phyloP scores from a whole-genome alignment of 2,888 invertebrate species.

The Scotopteryx bipunctaria region DNA sequence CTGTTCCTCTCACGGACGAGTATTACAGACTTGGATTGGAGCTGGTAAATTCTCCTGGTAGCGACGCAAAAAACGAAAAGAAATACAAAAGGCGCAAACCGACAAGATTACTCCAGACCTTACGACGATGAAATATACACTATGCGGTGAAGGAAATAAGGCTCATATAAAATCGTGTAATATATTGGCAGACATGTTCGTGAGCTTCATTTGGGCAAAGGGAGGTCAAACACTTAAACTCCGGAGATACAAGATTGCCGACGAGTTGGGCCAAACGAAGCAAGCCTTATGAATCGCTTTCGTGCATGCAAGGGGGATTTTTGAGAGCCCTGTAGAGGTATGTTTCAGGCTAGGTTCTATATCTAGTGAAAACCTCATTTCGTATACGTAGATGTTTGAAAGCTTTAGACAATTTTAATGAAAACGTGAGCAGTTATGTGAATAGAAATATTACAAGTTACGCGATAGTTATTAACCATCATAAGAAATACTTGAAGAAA shows the following conservation, averaged over 20 bases:
- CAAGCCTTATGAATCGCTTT: conserved; percentile 73
- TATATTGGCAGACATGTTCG: conserved; percentile 61
- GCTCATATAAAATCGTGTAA: conserved; percentile 46
- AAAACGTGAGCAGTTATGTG: background rate
- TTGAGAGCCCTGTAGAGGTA: conserved; percentile 49
- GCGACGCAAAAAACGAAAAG: conserved; percentile 68
- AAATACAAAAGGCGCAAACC: conserved; percentile 70
- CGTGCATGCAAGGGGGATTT: conserved; percentile 64
- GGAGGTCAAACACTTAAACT: conserved; percentile 78
- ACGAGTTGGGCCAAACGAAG: conserved; percentile 75
- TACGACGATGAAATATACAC: conserved; percentile 47
- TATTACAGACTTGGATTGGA: conserved; percentile 66
- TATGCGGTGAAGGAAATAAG: conserved; percentile 48
- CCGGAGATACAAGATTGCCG: conserved; percentile 77
- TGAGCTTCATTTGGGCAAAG: conserved; percentile 76
- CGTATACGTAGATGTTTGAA: conserved; percentile 21
- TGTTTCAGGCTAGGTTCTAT: conserved; percentile 46
- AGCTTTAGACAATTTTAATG: conserved; percentile 15
- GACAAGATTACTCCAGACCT: conserved; percentile 49
- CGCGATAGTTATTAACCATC: background rate
- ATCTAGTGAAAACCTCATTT: conserved; percentile 38
- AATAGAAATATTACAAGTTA: background rate
- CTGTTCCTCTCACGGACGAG: conserved; percentile 56
- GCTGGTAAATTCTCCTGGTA: conserved; percentile 69
- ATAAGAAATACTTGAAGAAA: conserved; percentile 4